Evolutionary conservation across 2,888 invertebrate genomes (phyloP), one percentile per base, ranked within the genome.

Genomic region (Aleiodes leptofemur): DNA sequence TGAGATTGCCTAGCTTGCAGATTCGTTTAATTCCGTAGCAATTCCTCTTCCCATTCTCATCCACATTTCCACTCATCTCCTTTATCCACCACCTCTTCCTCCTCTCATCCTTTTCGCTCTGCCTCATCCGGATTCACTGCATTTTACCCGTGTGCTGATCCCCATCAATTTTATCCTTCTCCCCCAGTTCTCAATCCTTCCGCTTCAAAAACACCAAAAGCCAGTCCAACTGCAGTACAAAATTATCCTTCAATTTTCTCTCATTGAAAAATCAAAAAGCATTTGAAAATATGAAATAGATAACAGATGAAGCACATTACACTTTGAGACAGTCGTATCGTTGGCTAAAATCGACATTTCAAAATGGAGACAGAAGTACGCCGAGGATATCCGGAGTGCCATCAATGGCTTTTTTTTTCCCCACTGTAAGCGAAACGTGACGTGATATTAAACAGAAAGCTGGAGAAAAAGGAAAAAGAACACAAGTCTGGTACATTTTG

Each of bases 401-500:
- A 61, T 14, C 61, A n/a, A 61, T 34, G 61, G 34, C 48, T 23
- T 64, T 64, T 64, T 64, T 38, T n/a, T 16, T n/a, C 38, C 38
- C 11, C 31, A 8, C 43, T 43, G 64, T 64, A 64, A 64, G 64
- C 64, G 64, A 64, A 64, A 64, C 64, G 64, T 64, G 64, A 64
- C 64, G 4, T 64, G 14, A 14, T 48, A 64, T 64, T 64, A 43
- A 64, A 48, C 64, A 64, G 48, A 34, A 34, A 34, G 34, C 4
- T 34, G 6, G 34, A 48, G 48, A 48, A 64, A 2, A 43, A 16
- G 13, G 13, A 13, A 61, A 64, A 55, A 14, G 11, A 14, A 55
- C 34, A 55, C 14, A 55, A 55, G 14, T 55, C 14, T 14, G 64
- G 48, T 48, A 29, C 38, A 64, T 43, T 43, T 43, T 48, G 48